Conservation (phyloP, 2,888 invertebrate species). For the Branchipolynoe longqiensis region DNA sequence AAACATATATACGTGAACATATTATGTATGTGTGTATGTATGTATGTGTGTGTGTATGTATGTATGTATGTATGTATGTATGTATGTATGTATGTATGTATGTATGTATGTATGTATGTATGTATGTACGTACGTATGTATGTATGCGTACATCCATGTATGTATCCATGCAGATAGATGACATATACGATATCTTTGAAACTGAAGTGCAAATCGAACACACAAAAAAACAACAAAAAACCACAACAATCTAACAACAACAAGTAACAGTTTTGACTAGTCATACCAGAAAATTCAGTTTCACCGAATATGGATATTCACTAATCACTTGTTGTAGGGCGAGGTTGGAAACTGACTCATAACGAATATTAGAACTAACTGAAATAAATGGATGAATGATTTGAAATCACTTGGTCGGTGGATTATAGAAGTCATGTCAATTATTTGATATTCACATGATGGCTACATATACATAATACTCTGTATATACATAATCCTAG, state of each 20-base stretch:
- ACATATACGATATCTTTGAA: background rate
- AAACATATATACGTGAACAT: too few species aligned
- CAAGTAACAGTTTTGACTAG: conserved; percentile 35
- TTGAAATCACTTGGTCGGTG: conserved; percentile 51
- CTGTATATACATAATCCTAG: conserved; percentile 47
- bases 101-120: too few species aligned
- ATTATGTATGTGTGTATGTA: too few species aligned
- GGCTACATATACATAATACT: conserved; percentile 49
- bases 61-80: too few species aligned
- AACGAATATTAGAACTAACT: background rate
- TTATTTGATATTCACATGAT: conserved; percentile 46
- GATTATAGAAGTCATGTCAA: conserved; percentile 40
- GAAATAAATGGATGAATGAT: conserved; percentile 45
- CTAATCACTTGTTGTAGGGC: conserved; percentile 9
- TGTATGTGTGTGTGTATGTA: too few species aligned
- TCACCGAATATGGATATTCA: conserved; percentile 6
- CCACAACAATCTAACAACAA: conserved; percentile 1
- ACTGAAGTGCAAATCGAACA: background rate
- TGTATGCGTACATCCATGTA: background rate
- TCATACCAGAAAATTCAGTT: conserved; percentile 29
- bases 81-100: too few species aligned
- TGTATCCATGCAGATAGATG: background rate
- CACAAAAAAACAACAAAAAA: background rate
- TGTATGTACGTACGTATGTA: too few species aligned
- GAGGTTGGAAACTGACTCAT: conserved; percentile 15